Percentiles rank a stretch among this genome's conserved stretches.
These are phyloP conservation scores for Aporrectodea caliginosa DNA, from an alignment of 1,140 invertebrate genomes.

Conservation along the genomic window DNA sequence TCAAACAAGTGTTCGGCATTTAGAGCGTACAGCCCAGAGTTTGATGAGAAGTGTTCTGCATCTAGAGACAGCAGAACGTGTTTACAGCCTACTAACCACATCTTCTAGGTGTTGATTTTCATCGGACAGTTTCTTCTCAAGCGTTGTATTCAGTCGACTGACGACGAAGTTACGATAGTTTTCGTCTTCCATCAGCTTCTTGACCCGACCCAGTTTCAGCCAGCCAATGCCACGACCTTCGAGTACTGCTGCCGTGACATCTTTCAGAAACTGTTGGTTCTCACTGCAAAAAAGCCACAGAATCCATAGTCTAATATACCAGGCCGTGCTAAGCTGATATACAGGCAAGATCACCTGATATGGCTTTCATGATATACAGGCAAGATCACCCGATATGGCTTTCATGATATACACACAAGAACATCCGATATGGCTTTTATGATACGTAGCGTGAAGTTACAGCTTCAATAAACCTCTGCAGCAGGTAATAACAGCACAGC, in stretches of 20 bases:
- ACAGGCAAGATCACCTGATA: no score
- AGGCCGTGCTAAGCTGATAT: no score
- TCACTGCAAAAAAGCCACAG: conserved; percentile 58
- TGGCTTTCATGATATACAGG: no score
- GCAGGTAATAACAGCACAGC: background rate
- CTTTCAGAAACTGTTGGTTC: conserved; percentile 62
- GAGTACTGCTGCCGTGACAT: conserved; percentile 84
- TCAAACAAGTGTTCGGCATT: no score
- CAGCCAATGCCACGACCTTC: conserved; percentile 95
- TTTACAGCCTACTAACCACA: conserved; percentile 86
- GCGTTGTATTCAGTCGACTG: conserved; percentile 87
- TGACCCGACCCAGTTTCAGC: conserved; percentile 88
- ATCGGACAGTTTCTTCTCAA: conserved; percentile 87
- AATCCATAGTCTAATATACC: no score
- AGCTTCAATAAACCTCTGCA: background rate
- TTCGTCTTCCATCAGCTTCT: conserved; percentile 98
- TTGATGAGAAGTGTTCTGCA: no score
- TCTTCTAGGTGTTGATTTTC: conserved; percentile 93
- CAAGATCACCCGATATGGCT: no score
- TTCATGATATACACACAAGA: no score
- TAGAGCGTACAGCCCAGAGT: no score
- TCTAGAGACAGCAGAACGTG: no score
- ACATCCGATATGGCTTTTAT: no score
- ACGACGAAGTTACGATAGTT: conserved; percentile 94
- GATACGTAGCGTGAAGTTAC: no score